Percentiles rank a stretch among this genome's conserved stretches.
Conservation (phyloP, 2,797 vertebrate genomes). For the Myotis findleyi region DNA sequence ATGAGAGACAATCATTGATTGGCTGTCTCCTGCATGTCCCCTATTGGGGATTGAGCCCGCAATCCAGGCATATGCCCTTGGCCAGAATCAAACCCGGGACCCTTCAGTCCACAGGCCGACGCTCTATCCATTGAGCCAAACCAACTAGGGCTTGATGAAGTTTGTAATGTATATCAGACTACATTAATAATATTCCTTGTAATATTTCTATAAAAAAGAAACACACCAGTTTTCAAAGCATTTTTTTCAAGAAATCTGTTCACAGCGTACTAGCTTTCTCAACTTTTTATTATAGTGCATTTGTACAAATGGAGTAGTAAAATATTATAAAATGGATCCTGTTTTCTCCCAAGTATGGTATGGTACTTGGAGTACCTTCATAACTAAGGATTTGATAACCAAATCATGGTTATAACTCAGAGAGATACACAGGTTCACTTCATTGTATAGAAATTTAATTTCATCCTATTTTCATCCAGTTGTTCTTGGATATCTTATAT, state of each 20-base stretch:
- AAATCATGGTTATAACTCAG: not conserved
- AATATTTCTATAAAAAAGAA: not conserved
- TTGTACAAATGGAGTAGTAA: not conserved
- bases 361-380: not conserved
- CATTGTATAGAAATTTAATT: not conserved
- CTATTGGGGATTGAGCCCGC: too few species aligned
- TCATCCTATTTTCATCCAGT: not conserved
- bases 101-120: too few species aligned
- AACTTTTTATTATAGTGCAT: not conserved
- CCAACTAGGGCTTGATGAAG: not conserved
- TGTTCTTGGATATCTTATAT: not conserved
- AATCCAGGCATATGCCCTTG: too few species aligned
- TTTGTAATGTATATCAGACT: conserved; percentile 1
- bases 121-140: too few species aligned
- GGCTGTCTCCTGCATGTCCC: too few species aligned
- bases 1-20: too few species aligned
- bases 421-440: not conserved
- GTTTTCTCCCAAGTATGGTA: not conserved
- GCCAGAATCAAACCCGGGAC: too few species aligned
- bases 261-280: not conserved
- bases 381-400: conserved; percentile 8
- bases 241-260: not conserved
- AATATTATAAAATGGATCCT: not conserved
- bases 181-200: not conserved
- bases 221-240: not conserved